Base-by-base conservation (phyloP, 2,888 invertebrate species). In the Spatulosminthurus flaviceps region DNA sequence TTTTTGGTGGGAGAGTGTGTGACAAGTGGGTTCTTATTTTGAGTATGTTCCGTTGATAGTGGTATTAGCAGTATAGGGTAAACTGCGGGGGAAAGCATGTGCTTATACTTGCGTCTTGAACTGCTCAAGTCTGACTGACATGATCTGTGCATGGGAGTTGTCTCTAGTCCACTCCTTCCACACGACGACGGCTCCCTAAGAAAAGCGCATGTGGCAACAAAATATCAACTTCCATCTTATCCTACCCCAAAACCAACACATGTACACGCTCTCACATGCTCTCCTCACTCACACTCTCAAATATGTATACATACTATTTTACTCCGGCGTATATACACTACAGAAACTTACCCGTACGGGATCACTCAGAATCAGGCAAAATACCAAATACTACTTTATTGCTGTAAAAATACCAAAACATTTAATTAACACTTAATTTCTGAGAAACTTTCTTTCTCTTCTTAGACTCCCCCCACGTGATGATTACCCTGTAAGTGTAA, bases 71-170 rank as follows among this genome's bases (percentile, higher is more conserved):
- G 28, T 28, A 29, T 19, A 28, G 28, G 51, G 51, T 19, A 51
- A 24, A 26, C 24, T 74, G 64, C 29, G 76, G 64, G 69, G 60
- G 77, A 77, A 70, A 77, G 71, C 77, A 60, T 77, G 77, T 71
- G 77, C 34, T 73, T 51, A 29, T 51, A 66, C 69, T 77, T 43
- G 77, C 51, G 66, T 69, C 67, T 67, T 29, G 41, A 70, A 77
- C 77, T 77, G 77, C 77, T 77, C 77, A 41, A 77, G 70, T 77
- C 77, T 77, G 77, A 77, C 70, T 77, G 77, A 77, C 77, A 77
- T 77, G 77, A 77, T 77, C 77, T 77, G 77, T 77, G 77, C 71
- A 76, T 43, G 21, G 26, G 64, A 28, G 24, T 42, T 77, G 21
- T 34, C 34, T 67, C 29, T 71, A 77, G 77, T 51, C 51, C 77